Evolutionary conservation across 2,888 invertebrate genomes (phyloP).

Genomic region (Rhagonycha fulva): DNA sequence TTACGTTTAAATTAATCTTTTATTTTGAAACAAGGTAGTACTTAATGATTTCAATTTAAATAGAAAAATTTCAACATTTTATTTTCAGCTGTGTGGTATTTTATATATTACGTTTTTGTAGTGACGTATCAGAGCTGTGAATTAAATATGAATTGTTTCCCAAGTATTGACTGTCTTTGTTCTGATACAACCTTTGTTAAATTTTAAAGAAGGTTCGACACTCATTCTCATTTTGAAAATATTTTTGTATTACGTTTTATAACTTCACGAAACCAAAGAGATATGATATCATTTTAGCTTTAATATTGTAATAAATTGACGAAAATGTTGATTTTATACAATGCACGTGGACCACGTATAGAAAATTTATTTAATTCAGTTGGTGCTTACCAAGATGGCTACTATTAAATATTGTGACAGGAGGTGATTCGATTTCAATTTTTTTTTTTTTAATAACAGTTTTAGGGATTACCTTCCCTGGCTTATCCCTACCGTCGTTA

Average conservation of each 20-base stretch:
- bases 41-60: not conserved
- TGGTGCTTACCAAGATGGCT: not conserved
- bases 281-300: not conserved
- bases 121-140: not conserved
- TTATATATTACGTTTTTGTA: not conserved
- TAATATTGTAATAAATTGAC: too few relatives aligned
- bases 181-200: not conserved
- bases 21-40: not conserved
- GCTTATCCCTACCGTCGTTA: not conserved
- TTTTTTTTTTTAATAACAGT: not conserved
- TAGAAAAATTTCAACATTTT: not conserved
- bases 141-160: not conserved
- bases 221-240: not conserved
- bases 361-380: not conserved
- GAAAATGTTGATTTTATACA: too few relatives aligned
- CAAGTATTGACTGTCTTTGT: not conserved
- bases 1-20: not conserved
- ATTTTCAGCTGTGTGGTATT: not conserved
- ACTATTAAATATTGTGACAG: not conserved
- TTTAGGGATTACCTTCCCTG: not conserved
- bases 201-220: not conserved
- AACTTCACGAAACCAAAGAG: not conserved
- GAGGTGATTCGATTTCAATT: not conserved
- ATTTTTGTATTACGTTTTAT: not conserved
- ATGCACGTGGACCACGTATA: not conserved